phyloP scores from a whole-genome alignment of 2,888 invertebrate species.

The Pseudanteris insignis region DNA sequence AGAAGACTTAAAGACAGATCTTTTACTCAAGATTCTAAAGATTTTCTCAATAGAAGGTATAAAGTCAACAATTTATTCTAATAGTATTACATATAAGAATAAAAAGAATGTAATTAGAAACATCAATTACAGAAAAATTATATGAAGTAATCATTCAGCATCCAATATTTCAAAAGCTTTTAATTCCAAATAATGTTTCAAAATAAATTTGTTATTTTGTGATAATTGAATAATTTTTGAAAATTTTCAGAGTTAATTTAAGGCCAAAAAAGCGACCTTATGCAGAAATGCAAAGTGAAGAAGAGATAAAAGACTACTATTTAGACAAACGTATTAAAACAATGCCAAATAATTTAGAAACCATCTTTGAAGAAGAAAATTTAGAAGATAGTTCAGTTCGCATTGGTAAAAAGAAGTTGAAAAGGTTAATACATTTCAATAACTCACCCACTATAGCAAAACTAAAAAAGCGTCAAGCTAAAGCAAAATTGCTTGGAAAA shows the following conservation, averaged over 20 bases:
- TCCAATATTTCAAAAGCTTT: too few relatives aligned
- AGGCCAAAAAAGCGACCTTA: constrained; percentile 57
- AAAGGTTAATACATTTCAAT: constrained; percentile 71
- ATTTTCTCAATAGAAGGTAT: constrained; percentile 58
- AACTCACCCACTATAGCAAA: constrained; percentile 67
- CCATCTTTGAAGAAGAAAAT: constrained; percentile 72
- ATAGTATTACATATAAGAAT: too few relatives aligned
- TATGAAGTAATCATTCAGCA: constrained; percentile 25
- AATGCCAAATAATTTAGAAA: constrained; percentile 70
- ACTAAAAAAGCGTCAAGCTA: constrained; percentile 71
- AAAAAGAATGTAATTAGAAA: too few relatives aligned
- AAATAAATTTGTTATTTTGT: too few relatives aligned
- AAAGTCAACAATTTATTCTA: too few relatives aligned
- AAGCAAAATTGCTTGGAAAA: constrained; percentile 65
- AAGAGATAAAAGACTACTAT: constrained; percentile 69
- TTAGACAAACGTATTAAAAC: constrained; percentile 70
- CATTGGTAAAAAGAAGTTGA: constrained; percentile 70
- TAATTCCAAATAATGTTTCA: too few relatives aligned
- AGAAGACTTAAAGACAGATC: constrained; percentile 44
- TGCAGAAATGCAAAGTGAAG: constrained; percentile 53
- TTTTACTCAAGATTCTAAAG: constrained; percentile 29
- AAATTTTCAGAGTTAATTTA: constrained; percentile 53
- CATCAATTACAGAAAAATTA: too few relatives aligned
- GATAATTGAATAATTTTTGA: too few relatives aligned
- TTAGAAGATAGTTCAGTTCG: constrained; percentile 65